Base-by-base conservation (phyloP, 1,140 invertebrate genomes). In the Drosophila jambulina region DNA sequence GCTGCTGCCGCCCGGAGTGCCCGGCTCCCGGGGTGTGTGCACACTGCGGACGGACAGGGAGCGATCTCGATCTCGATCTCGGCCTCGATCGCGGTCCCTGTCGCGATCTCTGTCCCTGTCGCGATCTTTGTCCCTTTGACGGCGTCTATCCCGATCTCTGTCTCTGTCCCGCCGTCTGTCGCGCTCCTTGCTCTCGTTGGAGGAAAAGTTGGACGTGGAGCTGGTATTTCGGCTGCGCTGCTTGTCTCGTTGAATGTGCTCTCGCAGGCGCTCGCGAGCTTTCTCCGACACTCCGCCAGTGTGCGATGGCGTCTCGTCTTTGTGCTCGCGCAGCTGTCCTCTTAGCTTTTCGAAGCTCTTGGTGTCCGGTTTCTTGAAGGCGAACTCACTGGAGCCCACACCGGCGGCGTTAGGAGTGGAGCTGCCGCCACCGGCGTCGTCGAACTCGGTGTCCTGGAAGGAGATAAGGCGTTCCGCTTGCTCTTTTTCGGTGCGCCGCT, bases 231-330 rank as follows among this genome's bases (percentile, higher is more conserved):
- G 59, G 38, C 80, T 67, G 40, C 93, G 93, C 82, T 93, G 93
- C 71, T 76, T 90, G 69, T 91, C 92, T 48, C 77, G 82, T 62
- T 84, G 91, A 46, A 96, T 92, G 58, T 96, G 94, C 71, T 96
- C 94, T 36, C 96, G 93, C 74, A 97, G 94, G 75, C 96, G 94
- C 81, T 96, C 95, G 72, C 95, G 94, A 0, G 97, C 97, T 92
- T 96, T 96, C 59, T 95, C 95, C 42, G 96, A 97, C 4, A 99
- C 96, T 27, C 98, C 98, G 40, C 98, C 98, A 6, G 98, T 98
- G 87, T 99, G 95, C 1, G 98, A 97, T 1, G 98, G 98, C 9
- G 98, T 99, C 93, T 99, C 98, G 82, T 96, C 95, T 80, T 95
- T 94, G 10, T 95, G 94, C 63, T 95, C 93, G 60, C 98, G 94